phyloP scores from a whole-genome alignment of 2,113 vertebrate species.

The Paracyprichromis sp. region DNA sequence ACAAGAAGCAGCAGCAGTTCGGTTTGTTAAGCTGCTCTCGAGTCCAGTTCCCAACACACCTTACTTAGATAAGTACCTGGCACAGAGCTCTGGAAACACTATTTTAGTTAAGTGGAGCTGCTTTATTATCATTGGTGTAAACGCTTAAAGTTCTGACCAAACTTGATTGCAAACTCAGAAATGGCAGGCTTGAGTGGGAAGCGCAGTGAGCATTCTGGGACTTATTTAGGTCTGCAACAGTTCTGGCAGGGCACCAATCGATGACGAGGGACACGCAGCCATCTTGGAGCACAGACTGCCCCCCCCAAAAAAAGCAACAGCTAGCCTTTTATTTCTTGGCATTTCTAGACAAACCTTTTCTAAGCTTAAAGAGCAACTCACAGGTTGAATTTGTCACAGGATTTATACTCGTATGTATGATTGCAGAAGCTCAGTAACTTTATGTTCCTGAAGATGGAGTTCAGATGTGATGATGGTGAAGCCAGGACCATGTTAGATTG shows the following conservation, averaged over 20 bases:
- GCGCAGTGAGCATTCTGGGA: not conserved
- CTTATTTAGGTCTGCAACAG: not conserved
- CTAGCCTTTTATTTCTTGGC: not conserved
- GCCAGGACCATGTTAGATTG: not conserved
- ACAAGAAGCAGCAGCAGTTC: slow-evolving; percentile 10
- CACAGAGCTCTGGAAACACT: not conserved
- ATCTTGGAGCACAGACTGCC: not conserved
- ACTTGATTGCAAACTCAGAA: not conserved
- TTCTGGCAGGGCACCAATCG: not conserved
- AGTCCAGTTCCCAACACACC: slow-evolving; percentile 16
- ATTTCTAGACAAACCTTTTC: not conserved
- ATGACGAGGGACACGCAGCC: not conserved
- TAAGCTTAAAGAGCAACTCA: not conserved
- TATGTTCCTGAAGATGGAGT: not conserved
- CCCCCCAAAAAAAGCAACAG: not conserved
- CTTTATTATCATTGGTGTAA: not conserved
- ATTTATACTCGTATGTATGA: not conserved
- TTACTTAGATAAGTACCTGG: not conserved
- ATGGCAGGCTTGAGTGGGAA: not conserved
- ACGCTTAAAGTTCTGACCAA: not conserved
- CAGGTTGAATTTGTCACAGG: not conserved
- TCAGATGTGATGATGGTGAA: not conserved
- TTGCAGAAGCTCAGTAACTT: not conserved
- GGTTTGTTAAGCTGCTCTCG: slow-evolving; percentile 9
- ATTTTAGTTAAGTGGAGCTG: not conserved